Conservation (phyloP, 2,888 invertebrate species). For the Fabriciana adippe region DNA sequence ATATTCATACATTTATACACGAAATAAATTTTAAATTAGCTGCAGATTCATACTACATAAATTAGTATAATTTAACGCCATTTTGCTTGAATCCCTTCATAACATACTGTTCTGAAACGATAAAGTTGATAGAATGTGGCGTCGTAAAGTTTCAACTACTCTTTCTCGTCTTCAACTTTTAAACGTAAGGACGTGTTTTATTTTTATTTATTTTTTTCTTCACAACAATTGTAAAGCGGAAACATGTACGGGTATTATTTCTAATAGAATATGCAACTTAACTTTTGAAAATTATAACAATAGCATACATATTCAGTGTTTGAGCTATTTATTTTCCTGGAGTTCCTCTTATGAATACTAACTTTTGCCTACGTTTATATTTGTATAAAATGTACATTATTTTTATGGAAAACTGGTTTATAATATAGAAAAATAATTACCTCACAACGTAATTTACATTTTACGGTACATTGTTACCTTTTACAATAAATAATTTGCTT, state of each 20-base stretch:
- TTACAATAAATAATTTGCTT: no score
- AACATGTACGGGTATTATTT: not conserved
- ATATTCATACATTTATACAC: not conserved
- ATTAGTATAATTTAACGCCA: constrained; percentile 3
- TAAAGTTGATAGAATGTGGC: constrained; percentile 17
- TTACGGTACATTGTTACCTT: no score
- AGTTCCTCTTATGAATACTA: not conserved
- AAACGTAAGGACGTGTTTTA: constrained; percentile 15
- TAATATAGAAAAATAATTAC: no score
- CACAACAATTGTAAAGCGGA: not conserved
- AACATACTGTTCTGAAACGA: not conserved
- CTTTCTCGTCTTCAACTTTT: constrained; percentile 16
- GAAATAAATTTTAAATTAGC: not conserved
- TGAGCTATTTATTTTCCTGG: not conserved
- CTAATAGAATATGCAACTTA: not conserved
- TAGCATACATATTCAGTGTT: constrained; percentile 11
- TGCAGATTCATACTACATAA: not conserved
- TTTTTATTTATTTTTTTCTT: constrained; percentile 6
- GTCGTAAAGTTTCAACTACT: constrained; percentile 16
- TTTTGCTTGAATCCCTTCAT: constrained; percentile 7
- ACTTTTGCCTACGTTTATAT: not conserved
- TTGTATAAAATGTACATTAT: not conserved
- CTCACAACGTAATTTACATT: no score
- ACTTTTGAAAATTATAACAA: not conserved
- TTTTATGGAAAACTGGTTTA: no score